Conservation (phyloP, 2,113 vertebrate species). For the Emydura subglobosa region DNA sequence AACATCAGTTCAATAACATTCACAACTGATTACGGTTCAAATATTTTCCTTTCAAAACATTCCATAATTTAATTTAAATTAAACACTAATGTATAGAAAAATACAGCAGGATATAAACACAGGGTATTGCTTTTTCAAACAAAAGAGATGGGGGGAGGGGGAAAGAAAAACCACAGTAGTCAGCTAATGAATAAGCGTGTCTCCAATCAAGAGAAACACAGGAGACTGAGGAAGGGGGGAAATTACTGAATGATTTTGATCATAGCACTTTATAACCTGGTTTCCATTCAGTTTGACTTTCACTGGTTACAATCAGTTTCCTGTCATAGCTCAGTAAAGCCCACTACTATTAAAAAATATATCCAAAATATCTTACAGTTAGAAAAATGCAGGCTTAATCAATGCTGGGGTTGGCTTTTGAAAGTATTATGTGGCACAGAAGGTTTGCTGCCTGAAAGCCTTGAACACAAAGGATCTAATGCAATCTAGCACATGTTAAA, state of each 20-base stretch:
- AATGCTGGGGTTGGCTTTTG: not conserved
- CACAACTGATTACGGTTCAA: not conserved
- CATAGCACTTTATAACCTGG: conserved; percentile 28
- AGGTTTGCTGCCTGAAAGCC: not conserved
- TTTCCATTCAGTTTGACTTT: conserved; percentile 32
- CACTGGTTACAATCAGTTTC: conserved; percentile 10
- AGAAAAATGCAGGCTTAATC: not conserved
- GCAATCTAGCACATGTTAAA: not conserved
- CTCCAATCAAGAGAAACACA: not conserved
- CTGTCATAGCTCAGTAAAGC: not conserved
- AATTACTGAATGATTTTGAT: conserved; percentile 35
- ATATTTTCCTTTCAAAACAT: conserved; percentile 10
- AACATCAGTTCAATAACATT: not conserved
- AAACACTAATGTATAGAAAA: not conserved
- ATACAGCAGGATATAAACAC: not conserved
- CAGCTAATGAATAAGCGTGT: conserved; percentile 36
- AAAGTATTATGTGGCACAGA: not conserved
- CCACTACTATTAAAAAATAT: conserved; percentile 24
- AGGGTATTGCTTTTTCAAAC: conserved; percentile 18
- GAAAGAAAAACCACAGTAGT: not conserved
- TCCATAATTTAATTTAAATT: conserved; percentile 28
- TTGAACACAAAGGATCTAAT: not conserved
- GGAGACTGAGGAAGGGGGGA: not conserved
- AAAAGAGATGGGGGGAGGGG: not conserved
- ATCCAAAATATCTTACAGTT: not conserved